Conservation (phyloP, 2,797 vertebrate genomes). For the Heterohyrax brucei region DNA sequence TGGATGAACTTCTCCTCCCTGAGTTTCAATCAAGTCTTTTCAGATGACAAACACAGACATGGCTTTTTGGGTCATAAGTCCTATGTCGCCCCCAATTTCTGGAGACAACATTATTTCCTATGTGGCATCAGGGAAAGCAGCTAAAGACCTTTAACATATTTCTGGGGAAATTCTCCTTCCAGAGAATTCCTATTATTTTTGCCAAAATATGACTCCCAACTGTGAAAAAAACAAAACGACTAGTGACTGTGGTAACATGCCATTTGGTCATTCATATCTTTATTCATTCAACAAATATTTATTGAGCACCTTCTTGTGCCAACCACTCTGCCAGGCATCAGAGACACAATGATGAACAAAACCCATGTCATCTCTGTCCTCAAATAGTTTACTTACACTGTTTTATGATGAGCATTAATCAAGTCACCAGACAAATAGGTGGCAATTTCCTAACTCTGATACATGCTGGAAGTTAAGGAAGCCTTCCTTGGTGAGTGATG, state of each 20-base stretch:
- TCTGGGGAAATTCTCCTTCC: background rate
- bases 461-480: background rate
- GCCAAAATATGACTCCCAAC: background rate
- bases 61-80: background rate
- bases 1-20: background rate
- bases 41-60: background rate
- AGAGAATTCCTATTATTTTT: background rate
- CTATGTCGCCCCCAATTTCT: background rate
- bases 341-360: background rate
- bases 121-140: background rate
- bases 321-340: background rate
- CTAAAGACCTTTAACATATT: background rate
- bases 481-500: background rate
- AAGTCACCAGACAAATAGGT: background rate
- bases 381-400: background rate
- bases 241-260: background rate
- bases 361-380: background rate
- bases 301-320: background rate
- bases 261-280: background rate
- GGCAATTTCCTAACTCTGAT: background rate
- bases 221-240: background rate
- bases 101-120: background rate
- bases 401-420: background rate
- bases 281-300: background rate
- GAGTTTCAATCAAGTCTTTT: slow-evolving; percentile 1